Percentiles rank a stretch among this genome's conserved stretches.
Conservation (phyloP, 1,140 invertebrate genomes). For the Drosophila kanapiae region DNA sequence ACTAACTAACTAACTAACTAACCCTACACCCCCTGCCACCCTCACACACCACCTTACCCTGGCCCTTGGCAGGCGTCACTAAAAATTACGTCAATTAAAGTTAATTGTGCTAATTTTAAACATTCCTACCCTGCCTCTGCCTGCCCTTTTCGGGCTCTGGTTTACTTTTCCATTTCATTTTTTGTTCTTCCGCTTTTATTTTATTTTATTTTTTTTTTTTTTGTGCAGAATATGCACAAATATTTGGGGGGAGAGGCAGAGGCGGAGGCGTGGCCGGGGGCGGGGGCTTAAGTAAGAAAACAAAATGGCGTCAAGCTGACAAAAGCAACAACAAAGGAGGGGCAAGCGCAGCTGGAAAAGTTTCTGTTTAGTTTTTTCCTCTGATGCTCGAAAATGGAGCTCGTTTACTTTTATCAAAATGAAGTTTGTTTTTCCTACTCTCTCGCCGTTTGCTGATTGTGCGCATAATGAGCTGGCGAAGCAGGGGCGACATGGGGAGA, state of each 20-base stretch:
- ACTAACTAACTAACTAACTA: slow-evolving; percentile 14
- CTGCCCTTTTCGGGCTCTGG: slow-evolving; percentile 4
- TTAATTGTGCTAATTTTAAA: slow-evolving; percentile 78
- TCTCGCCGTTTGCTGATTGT: slow-evolving; percentile 40
- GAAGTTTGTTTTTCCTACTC: slow-evolving; percentile 56
- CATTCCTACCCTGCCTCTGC: slow-evolving; percentile 12
- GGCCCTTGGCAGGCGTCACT: slow-evolving; percentile 36
- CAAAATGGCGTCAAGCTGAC: slow-evolving; percentile 73
- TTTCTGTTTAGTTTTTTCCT: slow-evolving; percentile 60
- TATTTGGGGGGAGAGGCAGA: slow-evolving; percentile 41
- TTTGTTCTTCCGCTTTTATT: slow-evolving; percentile 7
- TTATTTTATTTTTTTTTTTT: neutral
- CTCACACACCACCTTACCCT: neutral
- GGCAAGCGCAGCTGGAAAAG: slow-evolving; percentile 54
- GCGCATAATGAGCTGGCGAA: slow-evolving; percentile 53
- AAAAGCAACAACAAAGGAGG: slow-evolving; percentile 39
- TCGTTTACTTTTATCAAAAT: slow-evolving; percentile 74
- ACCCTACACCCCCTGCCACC: neutral
- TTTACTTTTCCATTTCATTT: slow-evolving; percentile 37
- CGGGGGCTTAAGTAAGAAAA: slow-evolving; percentile 62
- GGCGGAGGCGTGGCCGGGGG: slow-evolving; percentile 7
- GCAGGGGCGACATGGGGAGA: neutral
- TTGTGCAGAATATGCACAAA: slow-evolving; percentile 70
- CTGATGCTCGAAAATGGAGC: slow-evolving; percentile 49
- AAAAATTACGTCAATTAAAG: slow-evolving; percentile 80